phyloP scores from a whole-genome alignment of 2,113 vertebrate genomes.

The Chaetura pelagica region DNA sequence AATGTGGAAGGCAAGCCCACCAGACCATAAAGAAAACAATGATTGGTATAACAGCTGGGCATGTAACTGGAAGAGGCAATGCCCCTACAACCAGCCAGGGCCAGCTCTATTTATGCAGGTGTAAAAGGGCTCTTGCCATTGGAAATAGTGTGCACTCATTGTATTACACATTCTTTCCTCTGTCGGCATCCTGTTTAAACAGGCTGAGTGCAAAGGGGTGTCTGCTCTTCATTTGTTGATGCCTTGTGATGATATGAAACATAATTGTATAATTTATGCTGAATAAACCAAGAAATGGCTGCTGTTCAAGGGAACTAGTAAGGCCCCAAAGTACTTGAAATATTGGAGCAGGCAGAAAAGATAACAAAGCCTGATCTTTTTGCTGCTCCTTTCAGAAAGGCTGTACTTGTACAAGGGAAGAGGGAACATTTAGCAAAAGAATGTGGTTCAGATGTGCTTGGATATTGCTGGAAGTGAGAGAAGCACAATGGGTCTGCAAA shows the following conservation, averaged over 20 bases:
- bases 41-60: not conserved
- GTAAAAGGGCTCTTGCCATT: conserved; percentile 44
- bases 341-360: conserved; percentile 62
- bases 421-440: not conserved
- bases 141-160: conserved; percentile 47
- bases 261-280: conserved; percentile 55
- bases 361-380: conserved; percentile 43
- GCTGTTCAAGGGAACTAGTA: conserved; percentile 38
- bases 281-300: conserved; percentile 48
- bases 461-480: conserved; percentile 17
- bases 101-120: conserved; percentile 71
- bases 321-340: conserved; percentile 31
- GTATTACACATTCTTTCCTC: conserved; percentile 65
- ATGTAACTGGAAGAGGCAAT: conserved; percentile 41
- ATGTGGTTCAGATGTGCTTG: conserved; percentile 46
- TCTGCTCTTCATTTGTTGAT: conserved; percentile 59
- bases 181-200: conserved; percentile 65
- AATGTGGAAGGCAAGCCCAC: not conserved
- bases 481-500: conserved; percentile 39
- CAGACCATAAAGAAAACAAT: conserved; percentile 21
- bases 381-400: not conserved
- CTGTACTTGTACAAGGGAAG: not conserved
- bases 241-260: conserved; percentile 61
- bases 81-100: not conserved
- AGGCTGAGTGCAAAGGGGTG: conserved; percentile 41